These are phyloP conservation scores for Corticium candelabrum DNA, from an alignment of 37 sponge, comb jelly and placozoan species.

Conservation along the genomic window DNA sequence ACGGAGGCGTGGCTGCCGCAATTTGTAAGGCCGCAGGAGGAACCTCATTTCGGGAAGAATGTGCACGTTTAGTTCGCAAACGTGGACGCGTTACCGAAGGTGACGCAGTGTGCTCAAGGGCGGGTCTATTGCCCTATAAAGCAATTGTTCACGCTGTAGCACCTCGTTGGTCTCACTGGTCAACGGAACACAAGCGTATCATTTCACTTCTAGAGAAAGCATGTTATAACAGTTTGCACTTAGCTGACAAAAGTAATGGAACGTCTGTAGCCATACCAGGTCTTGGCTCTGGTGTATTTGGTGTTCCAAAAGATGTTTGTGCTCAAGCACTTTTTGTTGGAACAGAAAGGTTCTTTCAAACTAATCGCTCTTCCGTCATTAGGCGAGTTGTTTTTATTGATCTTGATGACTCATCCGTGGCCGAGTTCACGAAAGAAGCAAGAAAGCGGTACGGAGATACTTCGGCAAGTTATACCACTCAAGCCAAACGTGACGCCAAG, in stretches of 20 bases:
- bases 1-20: conserved; percentile 1
- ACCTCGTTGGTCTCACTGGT: not conserved
- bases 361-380: not conserved
- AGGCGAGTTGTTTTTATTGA: not conserved
- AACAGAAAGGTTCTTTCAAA: conserved; percentile 16
- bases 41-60: not conserved
- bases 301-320: conserved; percentile 15
- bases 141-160: not conserved
- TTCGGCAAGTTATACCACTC: not conserved
- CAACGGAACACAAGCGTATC: not conserved
- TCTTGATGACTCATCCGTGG: not conserved
- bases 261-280: conserved; percentile 56
- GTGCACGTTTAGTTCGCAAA: not conserved
- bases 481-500: no score
- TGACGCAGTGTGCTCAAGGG: not conserved
- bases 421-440: not conserved
- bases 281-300: conserved; percentile 63
- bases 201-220: conserved; percentile 15
- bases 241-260: conserved; percentile 13
- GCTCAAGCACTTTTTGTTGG: conserved; percentile 24
- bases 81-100: not conserved
- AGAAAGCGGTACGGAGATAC: not conserved
- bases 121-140: not conserved
- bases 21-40: conserved; percentile 8
- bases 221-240: conserved; percentile 10